Conservation (phyloP, 2,797 vertebrate species). For the Anniella stebbinsi region DNA sequence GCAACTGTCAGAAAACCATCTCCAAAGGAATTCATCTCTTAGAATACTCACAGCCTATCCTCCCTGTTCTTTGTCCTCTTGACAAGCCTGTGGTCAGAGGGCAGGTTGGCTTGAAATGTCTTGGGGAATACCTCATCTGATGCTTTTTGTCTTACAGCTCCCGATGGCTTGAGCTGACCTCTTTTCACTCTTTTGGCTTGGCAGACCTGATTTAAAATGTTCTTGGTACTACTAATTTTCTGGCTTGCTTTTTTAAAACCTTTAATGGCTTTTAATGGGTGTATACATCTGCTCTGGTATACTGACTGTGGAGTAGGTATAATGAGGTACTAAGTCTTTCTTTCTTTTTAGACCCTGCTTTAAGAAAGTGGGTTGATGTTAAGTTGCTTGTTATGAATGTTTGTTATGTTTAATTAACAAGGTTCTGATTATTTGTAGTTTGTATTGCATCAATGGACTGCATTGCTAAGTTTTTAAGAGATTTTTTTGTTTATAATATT, state of each 20-base stretch:
- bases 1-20: neutral
- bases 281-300: neutral
- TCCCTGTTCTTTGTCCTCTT: neutral
- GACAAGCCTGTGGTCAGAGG: neutral
- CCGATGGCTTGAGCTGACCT: neutral
- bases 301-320: neutral
- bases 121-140: neutral
- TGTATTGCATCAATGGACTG: neutral
- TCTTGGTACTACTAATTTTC: neutral
- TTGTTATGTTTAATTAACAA: neutral
- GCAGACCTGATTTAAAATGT: neutral
- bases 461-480: neutral
- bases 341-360: neutral
- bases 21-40: neutral
- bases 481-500: neutral
- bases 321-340: neutral
- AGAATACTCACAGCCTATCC: neutral
- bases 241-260: neutral
- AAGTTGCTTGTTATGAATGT: neutral
- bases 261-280: neutral
- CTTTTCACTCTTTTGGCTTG: neutral
- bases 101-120: neutral
- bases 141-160: neutral
- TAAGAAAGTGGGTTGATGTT: neutral
- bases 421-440: neutral